Percentiles rank a stretch among this genome's conserved stretches.
Conservation (phyloP, 1,140 invertebrate species). For the Lepidurus apus region DNA sequence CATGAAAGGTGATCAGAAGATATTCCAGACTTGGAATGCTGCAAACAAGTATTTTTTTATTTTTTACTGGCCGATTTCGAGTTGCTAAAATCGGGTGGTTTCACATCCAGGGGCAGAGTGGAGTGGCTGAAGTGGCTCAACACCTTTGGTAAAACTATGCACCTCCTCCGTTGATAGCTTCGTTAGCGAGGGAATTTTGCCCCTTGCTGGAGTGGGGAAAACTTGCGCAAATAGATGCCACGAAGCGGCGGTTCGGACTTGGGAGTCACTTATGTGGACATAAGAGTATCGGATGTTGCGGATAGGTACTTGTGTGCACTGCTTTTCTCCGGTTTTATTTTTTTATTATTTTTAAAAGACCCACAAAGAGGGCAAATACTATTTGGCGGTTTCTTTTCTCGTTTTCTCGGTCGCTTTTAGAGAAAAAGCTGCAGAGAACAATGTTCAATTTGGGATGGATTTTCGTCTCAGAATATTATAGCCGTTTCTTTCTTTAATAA, state of each 20-base stretch:
- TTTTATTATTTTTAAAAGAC: background rate
- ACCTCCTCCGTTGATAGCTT: background rate
- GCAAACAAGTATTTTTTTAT: no score
- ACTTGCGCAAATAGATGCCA: background rate
- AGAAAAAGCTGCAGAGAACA: background rate
- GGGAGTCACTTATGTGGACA: background rate
- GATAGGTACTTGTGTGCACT: background rate
- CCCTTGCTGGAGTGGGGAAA: background rate
- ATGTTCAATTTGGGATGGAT: no score
- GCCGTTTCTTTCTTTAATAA: background rate
- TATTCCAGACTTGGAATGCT: background rate
- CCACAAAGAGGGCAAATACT: background rate
- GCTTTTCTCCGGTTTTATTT: background rate
- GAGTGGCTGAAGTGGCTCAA: background rate
- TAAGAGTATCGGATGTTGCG: conserved; percentile 6
- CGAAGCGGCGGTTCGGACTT: background rate
- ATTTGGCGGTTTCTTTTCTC: background rate
- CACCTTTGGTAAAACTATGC: background rate
- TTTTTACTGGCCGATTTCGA: background rate
- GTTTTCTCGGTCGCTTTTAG: background rate
- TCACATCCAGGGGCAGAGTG: background rate
- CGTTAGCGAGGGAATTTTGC: background rate
- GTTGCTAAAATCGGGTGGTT: background rate
- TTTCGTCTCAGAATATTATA: no score
- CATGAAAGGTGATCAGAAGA: background rate